Evolutionary conservation across 2,888 invertebrate genomes (phyloP).

Genomic region (Eupithecia subumbrata): DNA sequence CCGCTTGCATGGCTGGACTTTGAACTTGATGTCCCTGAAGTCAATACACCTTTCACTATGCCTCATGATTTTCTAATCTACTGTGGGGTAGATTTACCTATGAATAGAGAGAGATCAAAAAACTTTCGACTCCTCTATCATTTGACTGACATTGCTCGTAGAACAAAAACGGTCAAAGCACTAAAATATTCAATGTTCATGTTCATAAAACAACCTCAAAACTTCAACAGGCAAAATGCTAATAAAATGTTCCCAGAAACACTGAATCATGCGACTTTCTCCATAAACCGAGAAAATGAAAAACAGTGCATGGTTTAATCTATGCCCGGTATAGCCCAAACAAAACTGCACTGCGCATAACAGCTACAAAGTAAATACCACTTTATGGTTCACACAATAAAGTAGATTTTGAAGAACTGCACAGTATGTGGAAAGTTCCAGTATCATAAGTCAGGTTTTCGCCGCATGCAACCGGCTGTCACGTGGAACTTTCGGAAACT

Average conservation of each 20-base stretch:
- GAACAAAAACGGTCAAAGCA: background rate
- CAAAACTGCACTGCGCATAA: slow-evolving; percentile 56
- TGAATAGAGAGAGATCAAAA: background rate
- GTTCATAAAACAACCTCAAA: slow-evolving; percentile 4
- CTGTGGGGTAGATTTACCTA: background rate
- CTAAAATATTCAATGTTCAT: background rate
- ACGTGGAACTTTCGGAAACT: slow-evolving; percentile 49
- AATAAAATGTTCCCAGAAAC: slow-evolving; percentile 10
- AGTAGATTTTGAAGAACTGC: slow-evolving; percentile 20
- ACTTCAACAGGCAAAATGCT: slow-evolving; percentile 1
- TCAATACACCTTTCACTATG: background rate
- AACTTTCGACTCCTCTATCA: background rate
- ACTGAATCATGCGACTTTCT: slow-evolving; percentile 26
- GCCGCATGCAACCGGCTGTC: slow-evolving; percentile 49
- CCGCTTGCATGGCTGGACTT: background rate
- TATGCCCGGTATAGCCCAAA: slow-evolving; percentile 33
- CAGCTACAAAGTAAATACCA: slow-evolving; percentile 22
- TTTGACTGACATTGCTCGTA: background rate
- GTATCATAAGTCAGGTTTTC: slow-evolving; percentile 49
- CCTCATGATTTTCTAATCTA: background rate
- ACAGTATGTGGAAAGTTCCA: slow-evolving; percentile 41
- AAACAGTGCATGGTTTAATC: slow-evolving; percentile 31
- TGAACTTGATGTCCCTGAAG: background rate
- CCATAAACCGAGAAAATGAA: slow-evolving; percentile 46
- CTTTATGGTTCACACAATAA: slow-evolving; percentile 22